Evolutionary conservation across 2,113 vertebrate genomes (phyloP), one percentile per base, ranked within the genome.

Genomic region (Zapornia atra): DNA sequence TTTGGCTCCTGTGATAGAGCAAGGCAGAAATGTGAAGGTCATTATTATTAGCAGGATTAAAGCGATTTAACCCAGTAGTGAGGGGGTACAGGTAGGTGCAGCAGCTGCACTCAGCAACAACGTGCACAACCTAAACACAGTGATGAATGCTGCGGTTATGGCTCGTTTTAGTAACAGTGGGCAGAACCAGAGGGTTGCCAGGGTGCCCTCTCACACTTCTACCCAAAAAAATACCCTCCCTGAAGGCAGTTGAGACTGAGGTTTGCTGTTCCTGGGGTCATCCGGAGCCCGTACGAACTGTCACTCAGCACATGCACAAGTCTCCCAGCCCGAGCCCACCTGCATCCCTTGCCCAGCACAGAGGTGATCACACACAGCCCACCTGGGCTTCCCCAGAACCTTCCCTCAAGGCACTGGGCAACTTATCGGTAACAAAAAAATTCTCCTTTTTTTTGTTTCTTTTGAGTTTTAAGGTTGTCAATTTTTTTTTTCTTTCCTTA

Each of bases 11-110:
- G 59, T 80, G 92, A 95, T 70, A 96, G 82, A 88, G 64, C 34
- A 50, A 90, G 86, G 12, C 69, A 94, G 95, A 90, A 96, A 96
- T 93, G 85, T 93, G 90, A 96, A 97, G 90, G 93, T 95, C 93
- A 78, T 96, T 92, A 96, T 83, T 95, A 95, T 51, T 96, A 94
- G 68, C 16, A 86, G 77, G 93, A 97, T 93, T 91, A 94, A 56
- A 94, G 82, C 79, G 46, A 80, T 25, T 81, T 72, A 90, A 92
- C 68, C 31, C 36, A 42, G 82, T 65, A 81, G 80, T 28, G 34
- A 86, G 51, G 57, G 68, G 42, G 29, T 90, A 73, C 75, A 86
- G 76, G n/a, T 66, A 80, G 95, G 68, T 1, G 12, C 5, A 77
- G 90, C 71, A 80, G 50, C 68, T 54, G 44, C 0, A 3, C 90